Evolutionary conservation across 2,888 invertebrate genomes (phyloP), one percentile per base, ranked within the genome.

Genomic region (Nycteola revayana): DNA sequence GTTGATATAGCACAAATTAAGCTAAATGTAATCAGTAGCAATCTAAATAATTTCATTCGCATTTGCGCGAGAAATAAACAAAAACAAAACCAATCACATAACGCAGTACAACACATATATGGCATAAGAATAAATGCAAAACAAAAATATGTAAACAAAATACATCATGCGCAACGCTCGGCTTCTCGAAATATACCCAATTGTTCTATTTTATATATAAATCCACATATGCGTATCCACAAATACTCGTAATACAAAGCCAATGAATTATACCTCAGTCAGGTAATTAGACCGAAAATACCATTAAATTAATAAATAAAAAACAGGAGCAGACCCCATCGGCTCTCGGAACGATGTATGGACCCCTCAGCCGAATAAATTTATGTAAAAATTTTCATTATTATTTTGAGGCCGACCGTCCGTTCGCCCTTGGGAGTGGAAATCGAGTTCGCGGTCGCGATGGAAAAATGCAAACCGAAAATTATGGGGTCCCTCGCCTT

Each of bases 351-450:
- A 71, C 74, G 76, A 75, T 74, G 77, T 75, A 66, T 75, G 73
- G 77, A 76, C 76, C 87, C 86, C 85, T 84, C 83, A 77, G 75
- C 78, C 81, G 84, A 83, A 88, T 88, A 88, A 88, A 88, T 88
- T 88, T 88, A 88, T 88, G 88, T 87, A 88, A 87, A 88, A 88
- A 85, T 82, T 88, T 88, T 88, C 88, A 88, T 88, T 88, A 87
- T 87, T 88, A 88, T 88, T 88, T 86, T 80, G 85, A 85, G 83
- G 81, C 84, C 82, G 82, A 72, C 72, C 82, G 84, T 75, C 78
- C 85, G 82, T 59, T 69, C 73, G 85, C 87, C 88, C 87, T 77
- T 82, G 87, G 88, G 87, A 87, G 74, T 76, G 76, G 68, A 75
- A 84, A 84, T 84, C 84, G 85, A 83, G 86, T 85, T 85, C 87